phyloP scores from a whole-genome alignment of 2,888 invertebrate species.

The Biston stratarius region DNA sequence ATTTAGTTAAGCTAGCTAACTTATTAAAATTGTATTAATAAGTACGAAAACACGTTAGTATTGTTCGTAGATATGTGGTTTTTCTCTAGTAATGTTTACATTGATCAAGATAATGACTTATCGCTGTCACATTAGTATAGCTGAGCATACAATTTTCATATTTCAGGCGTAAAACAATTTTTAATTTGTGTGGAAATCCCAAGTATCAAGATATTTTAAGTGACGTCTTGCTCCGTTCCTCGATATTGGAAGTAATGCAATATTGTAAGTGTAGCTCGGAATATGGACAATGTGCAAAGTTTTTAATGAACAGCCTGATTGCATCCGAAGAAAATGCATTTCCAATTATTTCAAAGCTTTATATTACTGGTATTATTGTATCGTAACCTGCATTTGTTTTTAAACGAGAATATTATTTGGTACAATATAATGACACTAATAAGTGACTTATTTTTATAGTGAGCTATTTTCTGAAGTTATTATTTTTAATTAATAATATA shows the following conservation, averaged over 20 bases:
- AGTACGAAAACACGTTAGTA: too few species aligned
- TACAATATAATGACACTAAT: neutral
- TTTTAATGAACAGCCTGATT: slow-evolving; percentile 32
- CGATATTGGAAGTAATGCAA: slow-evolving; percentile 53
- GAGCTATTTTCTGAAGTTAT: too few species aligned
- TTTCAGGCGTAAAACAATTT: neutral
- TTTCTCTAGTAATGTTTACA: too few species aligned
- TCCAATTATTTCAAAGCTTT: slow-evolving; percentile 21
- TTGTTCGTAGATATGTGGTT: too few species aligned
- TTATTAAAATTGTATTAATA: too few species aligned
- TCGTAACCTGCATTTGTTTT: neutral
- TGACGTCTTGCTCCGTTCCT: slow-evolving; percentile 24
- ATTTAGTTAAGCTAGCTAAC: too few species aligned
- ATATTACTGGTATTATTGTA: neutral
- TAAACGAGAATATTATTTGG: neutral
- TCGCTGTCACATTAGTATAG: too few species aligned
- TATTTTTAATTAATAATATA: too few species aligned
- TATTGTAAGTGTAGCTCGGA: slow-evolving; percentile 37
- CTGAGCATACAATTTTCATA: neutral
- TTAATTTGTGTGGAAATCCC: neutral
- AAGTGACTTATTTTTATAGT: neutral
- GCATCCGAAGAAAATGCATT: slow-evolving; percentile 18
- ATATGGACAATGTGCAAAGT: slow-evolving; percentile 39
- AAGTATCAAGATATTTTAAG: slow-evolving; percentile 35
- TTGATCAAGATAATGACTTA: too few species aligned